Base-by-base conservation (phyloP, 2,888 invertebrate species). In the Eupithecia dodoneata region DNA sequence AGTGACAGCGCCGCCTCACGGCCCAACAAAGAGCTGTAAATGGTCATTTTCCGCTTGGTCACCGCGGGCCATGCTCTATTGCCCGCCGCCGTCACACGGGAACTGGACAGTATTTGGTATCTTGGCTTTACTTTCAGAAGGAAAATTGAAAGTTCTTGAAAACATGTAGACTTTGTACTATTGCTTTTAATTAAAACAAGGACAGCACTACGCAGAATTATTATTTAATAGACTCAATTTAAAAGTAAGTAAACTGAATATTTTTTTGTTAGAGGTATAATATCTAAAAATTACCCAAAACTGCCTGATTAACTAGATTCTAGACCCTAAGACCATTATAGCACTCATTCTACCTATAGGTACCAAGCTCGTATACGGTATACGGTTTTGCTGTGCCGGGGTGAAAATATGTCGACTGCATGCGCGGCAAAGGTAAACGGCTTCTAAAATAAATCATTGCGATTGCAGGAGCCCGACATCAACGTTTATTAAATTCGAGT, bases 401-500 rank as follows among this genome's bases (percentile, higher is more conserved):
- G 59, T 18, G 12, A 63, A 63, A 30, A 30, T 59, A 63, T 30
- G 59, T 63, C 30, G 63, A 63, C 1, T 63, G 63, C 63, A 63
- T 63, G 63, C 63, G 63, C 30, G 63, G 30, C n/a, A 59, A n/a
- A 59, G 55, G 55, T 18, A 59, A 30, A 2, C 59, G 63, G 30
- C 30, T 63, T 63, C 63, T 63, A 30, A 59, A 63, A 63, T 63
- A 63, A 30, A 63, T 63, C 30, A 30, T 30, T 10, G 63, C 63
- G 18, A 63, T 30, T 30, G 30, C 63, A 12, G 63, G 12, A 30
- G 63, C 63, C 63, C 30, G 74, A 55, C 30, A 18, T 63, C 30
- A 30, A 30, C 18, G 63, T 63, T 30, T 63, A 63, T 63, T 63
- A 63, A 63, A 30, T 63, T 63, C 63, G 63, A 63, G 18, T 63